A percentile compares a stretch with the other conserved stretches of the same genome.
Evolutionary conservation across 2,888 invertebrate genomes (phyloP).

Genomic region (Heliconius cydno): DNA sequence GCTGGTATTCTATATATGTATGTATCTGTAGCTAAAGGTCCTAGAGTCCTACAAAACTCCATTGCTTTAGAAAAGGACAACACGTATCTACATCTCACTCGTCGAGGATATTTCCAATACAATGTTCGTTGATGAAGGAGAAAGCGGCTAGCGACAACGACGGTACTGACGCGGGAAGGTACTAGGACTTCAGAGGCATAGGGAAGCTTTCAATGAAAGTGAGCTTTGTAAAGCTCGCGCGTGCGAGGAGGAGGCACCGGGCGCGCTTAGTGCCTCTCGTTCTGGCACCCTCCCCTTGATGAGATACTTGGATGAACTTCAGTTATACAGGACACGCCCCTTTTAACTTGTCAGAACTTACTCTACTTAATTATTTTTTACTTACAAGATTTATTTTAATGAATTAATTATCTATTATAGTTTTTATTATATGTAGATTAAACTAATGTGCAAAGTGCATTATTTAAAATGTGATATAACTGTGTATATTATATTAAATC

Average conservation of each 20-base stretch:
- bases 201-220: conserved; percentile 55
- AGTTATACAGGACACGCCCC: background rate
- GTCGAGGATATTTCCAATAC: conserved; percentile 46
- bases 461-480: background rate
- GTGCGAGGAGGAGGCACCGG: conserved; percentile 65
- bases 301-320: conserved; percentile 43
- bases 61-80: conserved; percentile 16
- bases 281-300: conserved; percentile 54
- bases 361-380: background rate
- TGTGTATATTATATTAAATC: background rate
- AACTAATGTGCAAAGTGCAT: background rate
- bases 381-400: background rate
- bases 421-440: background rate
- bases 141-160: conserved; percentile 82
- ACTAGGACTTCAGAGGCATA: conserved; percentile 64
- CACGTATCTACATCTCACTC: conserved; percentile 52
- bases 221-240: conserved; percentile 71
- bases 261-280: conserved; percentile 55
- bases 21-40: background rate
- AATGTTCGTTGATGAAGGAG: conserved; percentile 72
- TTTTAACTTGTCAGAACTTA: background rate
- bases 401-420: background rate
- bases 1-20: background rate
- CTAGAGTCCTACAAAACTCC: background rate
- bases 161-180: conserved; percentile 78